Evolutionary conservation across 2,888 invertebrate genomes (phyloP).

Genomic region (Latheticus oryzae): DNA sequence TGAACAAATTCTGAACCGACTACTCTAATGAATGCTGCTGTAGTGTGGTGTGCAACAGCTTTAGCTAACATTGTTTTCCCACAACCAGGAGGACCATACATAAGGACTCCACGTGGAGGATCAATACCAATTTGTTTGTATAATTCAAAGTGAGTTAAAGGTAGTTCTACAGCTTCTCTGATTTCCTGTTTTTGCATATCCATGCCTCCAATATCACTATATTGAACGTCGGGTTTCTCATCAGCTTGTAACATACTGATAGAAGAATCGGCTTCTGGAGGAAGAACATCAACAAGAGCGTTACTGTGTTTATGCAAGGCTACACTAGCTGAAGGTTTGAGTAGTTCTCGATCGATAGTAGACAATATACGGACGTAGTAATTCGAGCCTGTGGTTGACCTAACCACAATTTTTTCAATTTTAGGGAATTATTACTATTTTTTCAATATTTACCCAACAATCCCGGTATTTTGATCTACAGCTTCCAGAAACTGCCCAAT

Average conservation of each 20-base stretch:
- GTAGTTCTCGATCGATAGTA: slow-evolving; percentile 95
- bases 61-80: slow-evolving; percentile 99
- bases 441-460: slow-evolving; percentile 72
- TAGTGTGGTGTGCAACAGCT: slow-evolving; percentile 96
- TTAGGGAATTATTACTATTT: too few relatives aligned
- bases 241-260: slow-evolving; percentile 97
- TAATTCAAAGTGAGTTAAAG: slow-evolving; percentile 97
- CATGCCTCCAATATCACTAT: slow-evolving; percentile 99
- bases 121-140: slow-evolving; percentile 99
- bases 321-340: slow-evolving; percentile 98
- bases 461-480: slow-evolving; percentile 99
- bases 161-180: slow-evolving; percentile 97
- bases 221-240: slow-evolving; percentile 97
- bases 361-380: slow-evolving; percentile 99
- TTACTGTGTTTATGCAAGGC: slow-evolving; percentile 99
- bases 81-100: slow-evolving; percentile 99
- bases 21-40: slow-evolving; percentile 95
- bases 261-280: slow-evolving; percentile 98
- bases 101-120: slow-evolving; percentile 88
- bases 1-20: slow-evolving; percentile 99
- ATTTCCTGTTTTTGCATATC: slow-evolving; percentile 99
- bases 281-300: slow-evolving; percentile 98
- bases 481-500: slow-evolving; percentile 99
- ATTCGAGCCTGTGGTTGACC: slow-evolving; percentile 98
- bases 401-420: slow-evolving; percentile 60